Evolutionary conservation across 2,113 vertebrate genomes (phyloP).

Genomic region (Pseudorhombus dupliciocellatus): DNA sequence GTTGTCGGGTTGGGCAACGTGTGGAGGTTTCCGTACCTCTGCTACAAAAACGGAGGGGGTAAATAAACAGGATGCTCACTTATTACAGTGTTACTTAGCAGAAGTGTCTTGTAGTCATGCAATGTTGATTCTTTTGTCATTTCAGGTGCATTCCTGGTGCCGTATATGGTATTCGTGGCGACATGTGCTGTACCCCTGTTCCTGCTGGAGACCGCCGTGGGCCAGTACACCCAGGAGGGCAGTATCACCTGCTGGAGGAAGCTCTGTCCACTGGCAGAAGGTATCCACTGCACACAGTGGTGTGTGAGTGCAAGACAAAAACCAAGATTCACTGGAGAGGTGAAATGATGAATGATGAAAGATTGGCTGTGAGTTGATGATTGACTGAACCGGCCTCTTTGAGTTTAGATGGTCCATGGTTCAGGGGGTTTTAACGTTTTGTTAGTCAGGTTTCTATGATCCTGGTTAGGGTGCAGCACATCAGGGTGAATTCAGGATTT

Average conservation of each 20-base stretch:
- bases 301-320: neutral
- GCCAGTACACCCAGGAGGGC: conserved; percentile 80
- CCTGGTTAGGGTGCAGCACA: neutral
- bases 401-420: neutral
- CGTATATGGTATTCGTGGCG: conserved; percentile 78
- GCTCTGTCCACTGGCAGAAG: conserved; percentile 78
- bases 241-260: conserved; percentile 79
- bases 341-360: neutral
- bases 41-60: conserved; percentile 85
- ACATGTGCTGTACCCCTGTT: conserved; percentile 79
- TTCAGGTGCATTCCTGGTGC: conserved; percentile 80
- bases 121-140: conserved; percentile 11
- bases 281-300: conserved; percentile 29
- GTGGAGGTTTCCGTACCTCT: conserved; percentile 83
- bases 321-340: too few relatives aligned
- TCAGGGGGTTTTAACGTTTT: too few relatives aligned
- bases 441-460: too few relatives aligned
- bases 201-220: conserved; percentile 76
- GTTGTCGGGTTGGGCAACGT: conserved; percentile 81
- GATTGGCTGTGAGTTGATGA: neutral
- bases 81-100: too few relatives aligned
- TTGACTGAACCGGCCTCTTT: too few relatives aligned
- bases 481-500: neutral
- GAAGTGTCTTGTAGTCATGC: too few relatives aligned
- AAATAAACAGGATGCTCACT: conserved; percentile 15